Conservation (phyloP, 2,888 invertebrate species). For the Lathronympha strigana region DNA sequence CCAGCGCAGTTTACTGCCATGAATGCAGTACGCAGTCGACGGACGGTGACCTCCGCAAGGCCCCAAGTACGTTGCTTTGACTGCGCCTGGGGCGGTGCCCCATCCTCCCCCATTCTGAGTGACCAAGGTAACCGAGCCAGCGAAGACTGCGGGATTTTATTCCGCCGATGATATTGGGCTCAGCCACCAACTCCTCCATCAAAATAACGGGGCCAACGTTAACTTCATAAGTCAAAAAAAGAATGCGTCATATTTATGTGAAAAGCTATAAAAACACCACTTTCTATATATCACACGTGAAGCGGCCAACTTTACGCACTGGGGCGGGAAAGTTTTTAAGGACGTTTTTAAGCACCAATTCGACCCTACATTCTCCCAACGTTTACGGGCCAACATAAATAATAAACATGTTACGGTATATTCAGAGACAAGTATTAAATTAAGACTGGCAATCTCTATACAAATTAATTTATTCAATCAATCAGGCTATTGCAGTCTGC, state of each 20-base stretch:
- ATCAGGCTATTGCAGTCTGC: too few species aligned
- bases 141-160: too few species aligned
- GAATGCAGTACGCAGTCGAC: too few species aligned
- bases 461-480: too few species aligned
- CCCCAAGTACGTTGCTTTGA: too few species aligned
- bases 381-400: constrained; percentile 20
- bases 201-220: neutral
- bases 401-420: constrained; percentile 27
- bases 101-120: too few species aligned
- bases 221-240: constrained; percentile 14
- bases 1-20: too few species aligned
- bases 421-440: neutral
- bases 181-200: too few species aligned
- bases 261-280: constrained; percentile 1
- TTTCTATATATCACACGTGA: constrained; percentile 18
- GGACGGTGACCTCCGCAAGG: too few species aligned
- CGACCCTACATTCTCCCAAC: constrained; percentile 23
- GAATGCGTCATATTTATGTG: neutral
- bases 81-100: too few species aligned
- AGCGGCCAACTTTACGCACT: constrained; percentile 24
- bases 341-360: constrained; percentile 26
- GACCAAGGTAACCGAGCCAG: too few species aligned
- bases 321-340: constrained; percentile 23
- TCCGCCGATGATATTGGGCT: too few species aligned
- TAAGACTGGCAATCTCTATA: neutral